phyloP scores from a whole-genome alignment of 2,113 vertebrate species.

The Albula goreensis region DNA sequence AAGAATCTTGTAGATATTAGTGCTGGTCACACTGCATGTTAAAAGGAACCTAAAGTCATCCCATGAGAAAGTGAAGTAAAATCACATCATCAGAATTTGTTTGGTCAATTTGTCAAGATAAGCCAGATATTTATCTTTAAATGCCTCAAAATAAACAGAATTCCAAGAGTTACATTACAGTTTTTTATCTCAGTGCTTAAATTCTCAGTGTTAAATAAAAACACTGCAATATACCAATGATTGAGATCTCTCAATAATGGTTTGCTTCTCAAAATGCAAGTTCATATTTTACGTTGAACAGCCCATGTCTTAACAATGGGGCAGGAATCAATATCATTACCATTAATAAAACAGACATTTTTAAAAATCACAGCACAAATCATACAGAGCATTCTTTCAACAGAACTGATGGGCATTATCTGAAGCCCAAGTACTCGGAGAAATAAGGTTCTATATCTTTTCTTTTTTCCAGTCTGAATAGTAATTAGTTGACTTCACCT shows the following conservation, averaged over 20 bases:
- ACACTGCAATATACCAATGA: background rate
- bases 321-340: background rate
- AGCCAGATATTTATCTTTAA: too few species aligned
- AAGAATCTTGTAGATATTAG: too few species aligned
- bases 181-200: background rate
- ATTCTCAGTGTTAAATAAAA: background rate
- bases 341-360: background rate
- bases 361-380: background rate
- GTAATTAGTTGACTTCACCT: conserved; percentile 53
- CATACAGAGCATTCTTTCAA: background rate
- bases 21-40: too few species aligned
- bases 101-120: too few species aligned
- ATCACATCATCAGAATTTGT: too few species aligned
- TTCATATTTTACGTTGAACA: background rate
- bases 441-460: conserved; percentile 34
- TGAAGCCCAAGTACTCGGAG: conserved; percentile 21
- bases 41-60: too few species aligned
- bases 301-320: background rate
- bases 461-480: conserved; percentile 36
- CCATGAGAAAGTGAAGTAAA: too few species aligned
- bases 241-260: background rate
- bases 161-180: too few species aligned
- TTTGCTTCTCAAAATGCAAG: background rate
- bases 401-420: background rate
- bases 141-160: too few species aligned